Percentiles rank a stretch among this genome's conserved stretches.
Evolutionary conservation across 1,140 invertebrate genomes (phyloP).

Genomic region (Penaeus indicus): DNA sequence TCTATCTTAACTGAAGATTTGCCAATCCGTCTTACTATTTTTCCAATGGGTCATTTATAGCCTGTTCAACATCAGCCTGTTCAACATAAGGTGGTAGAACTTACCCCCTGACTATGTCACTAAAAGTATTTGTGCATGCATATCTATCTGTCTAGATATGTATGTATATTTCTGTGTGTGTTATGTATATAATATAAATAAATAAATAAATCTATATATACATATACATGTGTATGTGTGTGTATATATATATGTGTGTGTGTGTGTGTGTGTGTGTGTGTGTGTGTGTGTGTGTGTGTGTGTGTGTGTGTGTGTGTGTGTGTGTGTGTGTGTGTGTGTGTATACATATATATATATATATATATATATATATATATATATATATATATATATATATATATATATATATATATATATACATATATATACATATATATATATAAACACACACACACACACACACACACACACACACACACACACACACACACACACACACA

Average conservation of each 20-base stretch:
- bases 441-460: too few species aligned
- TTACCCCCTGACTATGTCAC: too few species aligned
- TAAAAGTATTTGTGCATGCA: too few species aligned
- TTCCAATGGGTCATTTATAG: too few species aligned
- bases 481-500: too few species aligned
- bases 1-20: too few species aligned
- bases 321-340: not conserved
- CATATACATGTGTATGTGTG: not conserved
- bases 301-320: slow-evolving; percentile 2
- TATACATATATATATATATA: not conserved
- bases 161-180: not conserved
- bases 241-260: not conserved
- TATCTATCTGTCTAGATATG: not conserved
- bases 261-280: not conserved
- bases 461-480: too few species aligned
- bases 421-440: too few species aligned
- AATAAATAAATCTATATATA: not conserved
- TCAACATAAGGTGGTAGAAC: too few species aligned
- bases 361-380: not conserved
- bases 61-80: too few species aligned
- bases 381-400: slow-evolving; percentile 3
- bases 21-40: too few species aligned
- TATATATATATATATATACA: not conserved
- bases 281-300: not conserved
- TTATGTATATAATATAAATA: slow-evolving; percentile 12